These are phyloP conservation scores for Biston stratarius DNA, from an alignment of 2,888 invertebrate species.

Conservation along the genomic window DNA sequence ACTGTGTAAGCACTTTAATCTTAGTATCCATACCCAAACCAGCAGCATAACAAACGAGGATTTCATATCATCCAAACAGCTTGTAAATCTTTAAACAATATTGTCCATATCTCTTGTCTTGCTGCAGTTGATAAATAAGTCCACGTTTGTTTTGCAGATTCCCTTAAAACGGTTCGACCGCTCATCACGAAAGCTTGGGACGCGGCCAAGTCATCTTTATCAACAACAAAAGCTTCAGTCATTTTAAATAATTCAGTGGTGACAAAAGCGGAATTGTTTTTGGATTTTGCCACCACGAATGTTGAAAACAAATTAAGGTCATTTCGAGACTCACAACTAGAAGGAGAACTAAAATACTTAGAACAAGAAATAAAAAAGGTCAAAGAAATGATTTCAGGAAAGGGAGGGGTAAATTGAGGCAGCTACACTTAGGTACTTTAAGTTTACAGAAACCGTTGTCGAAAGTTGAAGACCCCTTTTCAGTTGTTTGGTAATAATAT, in stretches of 20 bases:
- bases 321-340: constrained; percentile 61
- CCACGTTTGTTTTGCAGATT: constrained; percentile 76
- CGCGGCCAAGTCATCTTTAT: constrained; percentile 56
- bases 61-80: not conserved
- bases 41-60: constrained; percentile 71
- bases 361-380: constrained; percentile 65
- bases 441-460: not conserved
- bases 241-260: constrained; percentile 64
- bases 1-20: constrained; percentile 32
- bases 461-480: not conserved
- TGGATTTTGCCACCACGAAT: constrained; percentile 49
- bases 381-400: constrained; percentile 51
- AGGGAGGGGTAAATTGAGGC: not conserved
- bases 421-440: not conserved
- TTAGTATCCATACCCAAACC: constrained; percentile 56
- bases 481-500: not conserved
- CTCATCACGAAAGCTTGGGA: constrained; percentile 64
- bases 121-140: constrained; percentile 30
- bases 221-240: constrained; percentile 57
- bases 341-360: constrained; percentile 65
- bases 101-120: constrained; percentile 10
- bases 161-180: constrained; percentile 67
- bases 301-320: constrained; percentile 54
- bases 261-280: constrained; percentile 55
- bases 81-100: not conserved